A percentile compares a stretch with the other conserved stretches of the same genome.
These are phyloP conservation scores for Drosophila mayri DNA, from an alignment of 1,140 invertebrate genomes.

Conservation along the genomic window DNA sequence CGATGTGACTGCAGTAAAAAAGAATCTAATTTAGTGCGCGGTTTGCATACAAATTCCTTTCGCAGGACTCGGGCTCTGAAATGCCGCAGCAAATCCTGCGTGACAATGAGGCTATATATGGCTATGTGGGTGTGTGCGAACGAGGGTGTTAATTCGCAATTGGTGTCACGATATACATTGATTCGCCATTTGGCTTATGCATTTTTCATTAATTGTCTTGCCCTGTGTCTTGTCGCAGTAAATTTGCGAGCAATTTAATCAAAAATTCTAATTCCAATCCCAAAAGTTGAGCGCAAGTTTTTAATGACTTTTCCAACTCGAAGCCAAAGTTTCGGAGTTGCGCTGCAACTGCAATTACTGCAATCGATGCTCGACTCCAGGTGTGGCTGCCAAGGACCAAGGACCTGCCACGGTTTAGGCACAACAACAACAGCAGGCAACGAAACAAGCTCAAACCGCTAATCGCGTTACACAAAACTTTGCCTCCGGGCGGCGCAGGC, in stretches of 20 bases:
- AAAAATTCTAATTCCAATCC: constrained; percentile 71
- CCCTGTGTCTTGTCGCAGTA: constrained; percentile 35
- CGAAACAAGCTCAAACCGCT: constrained; percentile 74
- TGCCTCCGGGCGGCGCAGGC: constrained; percentile 40
- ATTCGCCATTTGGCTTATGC: constrained; percentile 75
- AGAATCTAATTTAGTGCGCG: constrained; percentile 83
- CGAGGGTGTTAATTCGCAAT: constrained; percentile 64
- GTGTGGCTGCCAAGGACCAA: constrained; percentile 16
- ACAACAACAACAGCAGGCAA: constrained; percentile 62
- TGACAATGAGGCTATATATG: constrained; percentile 55
- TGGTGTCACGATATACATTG: constrained; percentile 84
- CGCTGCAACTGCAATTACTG: constrained; percentile 66
- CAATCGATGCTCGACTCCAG: constrained; percentile 36
- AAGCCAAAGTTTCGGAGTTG: constrained; percentile 44
- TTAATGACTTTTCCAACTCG: constrained; percentile 78
- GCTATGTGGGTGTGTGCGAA: constrained; percentile 25
- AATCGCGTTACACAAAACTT: constrained; percentile 81
- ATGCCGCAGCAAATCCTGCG: constrained; percentile 44
- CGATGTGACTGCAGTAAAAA: constrained; percentile 77
- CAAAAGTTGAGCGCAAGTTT: constrained; percentile 73
- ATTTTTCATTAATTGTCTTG: constrained; percentile 82
- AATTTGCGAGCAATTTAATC: constrained; percentile 71
- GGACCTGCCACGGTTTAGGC: constrained; percentile 49
- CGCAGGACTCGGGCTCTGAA: not conserved
- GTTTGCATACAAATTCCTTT: constrained; percentile 80